Percentiles rank a stretch among this genome's conserved stretches.
Evolutionary conservation across 2,888 invertebrate genomes (phyloP).

Genomic region (Heliconius aoede): DNA sequence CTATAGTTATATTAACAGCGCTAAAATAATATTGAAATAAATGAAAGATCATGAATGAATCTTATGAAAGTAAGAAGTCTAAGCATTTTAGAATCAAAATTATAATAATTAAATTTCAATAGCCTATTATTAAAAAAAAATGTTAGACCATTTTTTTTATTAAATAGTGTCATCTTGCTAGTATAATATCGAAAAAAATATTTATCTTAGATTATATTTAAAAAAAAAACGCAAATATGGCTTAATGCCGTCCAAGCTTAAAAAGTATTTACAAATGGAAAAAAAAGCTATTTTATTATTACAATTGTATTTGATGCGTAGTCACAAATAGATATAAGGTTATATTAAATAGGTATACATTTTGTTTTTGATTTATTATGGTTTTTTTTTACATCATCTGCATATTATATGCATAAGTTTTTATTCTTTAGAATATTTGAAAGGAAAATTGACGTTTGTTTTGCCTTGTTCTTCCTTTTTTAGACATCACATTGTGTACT

Average conservation of each 20-base stretch:
- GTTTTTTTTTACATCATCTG: constrained; percentile 1
- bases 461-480: neutral
- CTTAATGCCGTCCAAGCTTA: constrained; percentile 21
- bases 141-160: neutral
- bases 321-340: constrained; percentile 21
- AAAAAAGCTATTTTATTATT: constrained; percentile 13
- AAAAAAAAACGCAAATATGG: neutral
- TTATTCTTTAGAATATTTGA: neutral
- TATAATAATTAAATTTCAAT: too few species aligned
- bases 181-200: neutral
- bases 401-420: neutral
- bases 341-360: constrained; percentile 5
- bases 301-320: constrained; percentile 10
- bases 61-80: too few species aligned
- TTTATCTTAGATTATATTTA: neutral
- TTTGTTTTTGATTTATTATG: neutral
- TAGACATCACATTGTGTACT: constrained; percentile 20
- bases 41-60: neutral
- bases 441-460: neutral
- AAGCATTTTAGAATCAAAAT: too few species aligned
- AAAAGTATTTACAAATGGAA: constrained; percentile 16
- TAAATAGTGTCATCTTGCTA: neutral
- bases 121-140: too few species aligned
- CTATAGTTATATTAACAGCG: neutral
- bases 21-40: neutral